Base-by-base conservation (phyloP, 2,888 invertebrate genomes). In the Orthosia cruda region DNA sequence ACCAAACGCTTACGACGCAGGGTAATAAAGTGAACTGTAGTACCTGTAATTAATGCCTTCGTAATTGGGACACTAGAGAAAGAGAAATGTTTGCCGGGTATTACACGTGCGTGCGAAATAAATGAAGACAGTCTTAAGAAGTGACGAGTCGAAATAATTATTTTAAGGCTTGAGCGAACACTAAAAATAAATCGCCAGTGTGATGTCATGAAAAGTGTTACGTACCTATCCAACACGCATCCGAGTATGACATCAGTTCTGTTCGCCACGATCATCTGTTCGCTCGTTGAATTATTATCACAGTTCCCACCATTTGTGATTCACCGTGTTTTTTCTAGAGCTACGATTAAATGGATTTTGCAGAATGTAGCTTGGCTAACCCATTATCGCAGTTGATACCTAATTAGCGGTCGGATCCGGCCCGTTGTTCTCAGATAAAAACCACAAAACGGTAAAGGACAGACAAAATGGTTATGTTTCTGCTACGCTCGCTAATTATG, bases 161-260 rank as follows among this genome's bases (percentile, higher is more conserved):
- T 95, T 95, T 94, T 93, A 94, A 94, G 94, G 94, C 91, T 93
- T 91, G 93, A 93, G 92, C 93, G 89, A 93, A 89, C 90, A 91
- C 94, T 93, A 94, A 95, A 94, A 94, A 95, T 96, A 95, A 93
- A 80, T 93, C 92, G 91, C 87, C 90, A 87, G 91, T 95, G 95
- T 96, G 96, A 96, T 96, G 96, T 96, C 96, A 96, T 94, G 91
- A 94, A 93, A 92, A 87, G 93, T 94, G 94, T 95, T 95, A 94
- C 96, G 95, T 94, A 95, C 91, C 90, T 88, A 88, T 86, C 88
- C 84, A 87, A 94, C 93, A 94, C 94, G 93, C 93, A 93, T 92
- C 90, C 85, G 91, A 89, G 91, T 94, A 95, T 96, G 96, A 96
- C 96, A 96, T 96, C 95, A 96, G 95, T 92, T 91, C 86, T 83